Conservation (phyloP, 2,888 invertebrate genomes). For the Operophtera brumata region DNA sequence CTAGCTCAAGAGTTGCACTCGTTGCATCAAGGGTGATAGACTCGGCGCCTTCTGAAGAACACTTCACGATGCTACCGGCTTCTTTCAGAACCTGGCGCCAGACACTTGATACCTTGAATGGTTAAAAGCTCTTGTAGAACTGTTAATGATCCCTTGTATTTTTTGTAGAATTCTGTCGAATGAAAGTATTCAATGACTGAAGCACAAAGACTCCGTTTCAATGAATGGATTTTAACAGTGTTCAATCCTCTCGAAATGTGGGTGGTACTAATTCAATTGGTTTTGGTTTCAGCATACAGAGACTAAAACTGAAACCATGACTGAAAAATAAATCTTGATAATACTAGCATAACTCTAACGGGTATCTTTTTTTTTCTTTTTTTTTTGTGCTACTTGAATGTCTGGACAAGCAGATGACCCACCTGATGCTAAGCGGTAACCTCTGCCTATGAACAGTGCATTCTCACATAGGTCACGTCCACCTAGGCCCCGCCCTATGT, state of each 20-base stretch:
- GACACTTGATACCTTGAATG: constrained; percentile 45
- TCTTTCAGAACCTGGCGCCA: constrained; percentile 55
- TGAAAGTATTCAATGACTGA: constrained; percentile 1
- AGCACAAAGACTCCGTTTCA: background rate
- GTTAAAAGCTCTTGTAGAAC: constrained; percentile 38
- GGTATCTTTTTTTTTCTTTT: too few relatives aligned
- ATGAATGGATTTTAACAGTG: too few relatives aligned
- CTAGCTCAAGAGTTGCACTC: constrained; percentile 35
- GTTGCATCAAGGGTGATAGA: constrained; percentile 47
- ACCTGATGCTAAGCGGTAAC: too few relatives aligned
- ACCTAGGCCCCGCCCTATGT: too few relatives aligned
- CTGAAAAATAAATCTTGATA: too few relatives aligned
- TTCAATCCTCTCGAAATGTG: background rate
- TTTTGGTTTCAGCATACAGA: too few relatives aligned
- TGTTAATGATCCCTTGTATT: constrained; percentile 15
- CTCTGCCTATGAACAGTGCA: too few relatives aligned
- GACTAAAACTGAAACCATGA: too few relatives aligned
- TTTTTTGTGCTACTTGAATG: too few relatives aligned
- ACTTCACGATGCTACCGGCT: constrained; percentile 43
- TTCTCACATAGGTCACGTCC: too few relatives aligned
- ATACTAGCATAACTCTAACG: too few relatives aligned
- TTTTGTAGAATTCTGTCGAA: constrained; percentile 1
- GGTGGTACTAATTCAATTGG: background rate
- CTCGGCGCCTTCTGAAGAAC: constrained; percentile 54
- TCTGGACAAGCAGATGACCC: too few relatives aligned